A percentile compares a stretch with the other conserved stretches of the same genome.
phyloP scores from a whole-genome alignment of 2,888 invertebrate species.

The Pheosia tremula region DNA sequence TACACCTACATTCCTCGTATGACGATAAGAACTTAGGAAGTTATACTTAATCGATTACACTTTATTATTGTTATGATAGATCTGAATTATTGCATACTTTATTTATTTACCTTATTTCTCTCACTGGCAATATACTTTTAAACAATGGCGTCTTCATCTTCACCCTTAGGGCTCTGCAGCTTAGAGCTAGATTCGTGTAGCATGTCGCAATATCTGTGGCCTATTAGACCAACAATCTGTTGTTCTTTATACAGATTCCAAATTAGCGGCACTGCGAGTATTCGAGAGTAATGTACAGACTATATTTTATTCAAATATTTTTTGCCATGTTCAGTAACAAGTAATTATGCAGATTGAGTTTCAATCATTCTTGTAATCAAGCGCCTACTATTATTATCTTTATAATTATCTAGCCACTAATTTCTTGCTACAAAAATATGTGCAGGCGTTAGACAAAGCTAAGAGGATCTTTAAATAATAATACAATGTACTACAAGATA shows the following conservation, averaged over 20 bases:
- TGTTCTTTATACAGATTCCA: constrained; percentile 68
- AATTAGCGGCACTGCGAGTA: constrained; percentile 50
- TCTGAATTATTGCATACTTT: background rate
- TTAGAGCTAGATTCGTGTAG: constrained; percentile 53
- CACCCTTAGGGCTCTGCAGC: no score
- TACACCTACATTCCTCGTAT: background rate
- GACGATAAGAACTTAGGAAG: background rate
- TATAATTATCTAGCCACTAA: constrained; percentile 1
- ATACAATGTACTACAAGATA: constrained; percentile 23
- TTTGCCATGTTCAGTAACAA: no score
- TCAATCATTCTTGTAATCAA: constrained; percentile 8
- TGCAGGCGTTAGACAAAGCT: constrained; percentile 23
- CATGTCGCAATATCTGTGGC: constrained; percentile 68
- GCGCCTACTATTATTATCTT: constrained; percentile 7
- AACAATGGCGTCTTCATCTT: no score
- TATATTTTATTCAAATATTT: no score
- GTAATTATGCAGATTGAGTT: background rate
- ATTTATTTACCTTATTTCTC: background rate
- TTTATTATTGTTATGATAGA: constrained; percentile 1
- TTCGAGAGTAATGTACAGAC: background rate
- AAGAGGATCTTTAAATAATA: background rate
- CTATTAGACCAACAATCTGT: constrained; percentile 60
- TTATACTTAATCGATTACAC: no score
- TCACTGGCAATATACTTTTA: background rate
- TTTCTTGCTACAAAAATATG: constrained; percentile 26